Base-by-base conservation (phyloP, 2,888 invertebrate species). In the Drosophila mimetica region DNA sequence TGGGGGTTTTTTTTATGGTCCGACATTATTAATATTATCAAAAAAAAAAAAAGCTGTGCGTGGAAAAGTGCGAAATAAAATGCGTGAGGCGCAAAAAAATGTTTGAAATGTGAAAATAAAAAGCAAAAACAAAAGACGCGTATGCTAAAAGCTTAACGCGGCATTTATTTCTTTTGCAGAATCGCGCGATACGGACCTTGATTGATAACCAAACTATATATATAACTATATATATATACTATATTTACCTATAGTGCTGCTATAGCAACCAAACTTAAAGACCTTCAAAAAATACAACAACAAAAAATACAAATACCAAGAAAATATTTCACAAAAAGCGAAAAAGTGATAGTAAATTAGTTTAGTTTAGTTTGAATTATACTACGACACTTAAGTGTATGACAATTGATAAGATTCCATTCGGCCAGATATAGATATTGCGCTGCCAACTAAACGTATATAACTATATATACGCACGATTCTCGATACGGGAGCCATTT, bases 131-230 rank as follows among this genome's bases (percentile, higher is more conserved):
- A 25, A 28, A n/a, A 70, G 25, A 50, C 6, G 41, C 20, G 7
- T 20, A 20, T 20, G 41, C 41, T 41, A 47, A 36, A 54, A 84
- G 80, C 77, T 86, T 82, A 86, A 54, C 67, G 72, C 52, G 50
- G 66, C 71, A 79, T 37, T 57, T 20, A 20, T 28, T 57, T 57
- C 75, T 80, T 86, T 74, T 86, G 84, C 87, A 77, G 76, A 86
- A 84, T 86, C 84, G 80, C 81, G 74, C 84, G 86, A 84, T 84
- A 76, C 64, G 74, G 81, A 86, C 81, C 86, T 86, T 78, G 85
- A 82, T 84, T 86, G 85, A 82, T 82, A 86, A 82, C 86, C 70
- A 55, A 73, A 73, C 42, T 51, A 65, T 59, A 77, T 59, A 77
- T 70, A 25, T 64, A 58, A 22, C 22, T 32, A 61, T 18, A 59